Evolutionary conservation across 2,113 vertebrate species (phyloP).

Genomic region (Bufo bufo): DNA sequence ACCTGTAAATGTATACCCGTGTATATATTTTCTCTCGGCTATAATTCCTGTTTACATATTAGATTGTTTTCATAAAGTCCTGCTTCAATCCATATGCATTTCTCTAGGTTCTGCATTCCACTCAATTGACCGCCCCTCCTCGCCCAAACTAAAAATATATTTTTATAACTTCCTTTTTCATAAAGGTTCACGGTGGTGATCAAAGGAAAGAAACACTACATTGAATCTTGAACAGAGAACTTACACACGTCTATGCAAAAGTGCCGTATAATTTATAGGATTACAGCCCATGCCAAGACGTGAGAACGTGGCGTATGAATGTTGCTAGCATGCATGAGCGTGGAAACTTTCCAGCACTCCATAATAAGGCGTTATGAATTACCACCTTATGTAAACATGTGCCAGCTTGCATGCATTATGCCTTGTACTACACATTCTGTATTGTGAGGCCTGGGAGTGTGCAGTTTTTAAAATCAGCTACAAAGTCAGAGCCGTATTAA

Average conservation of each 20-base stretch:
- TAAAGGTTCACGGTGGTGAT: constrained; percentile 22
- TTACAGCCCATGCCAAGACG: constrained; percentile 42
- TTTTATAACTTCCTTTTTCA: constrained; percentile 46
- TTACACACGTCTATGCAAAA: constrained; percentile 17
- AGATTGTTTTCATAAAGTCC: constrained; percentile 10
- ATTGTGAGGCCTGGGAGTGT: constrained; percentile 7
- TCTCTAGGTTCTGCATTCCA: background rate
- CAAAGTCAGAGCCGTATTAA: background rate
- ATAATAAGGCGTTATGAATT: constrained; percentile 56
- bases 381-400: constrained; percentile 54
- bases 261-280: constrained; percentile 53
- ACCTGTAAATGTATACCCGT: background rate
- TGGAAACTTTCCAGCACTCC: constrained; percentile 53
- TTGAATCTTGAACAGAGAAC: constrained; percentile 42
- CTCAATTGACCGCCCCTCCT: constrained; percentile 8
- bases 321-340: constrained; percentile 38
- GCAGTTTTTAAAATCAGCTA: constrained; percentile 25
- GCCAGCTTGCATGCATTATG: constrained; percentile 49
- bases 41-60: background rate
- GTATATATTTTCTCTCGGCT: background rate
- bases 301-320: constrained; percentile 25
- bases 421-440: constrained; percentile 35
- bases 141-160: constrained; percentile 38
- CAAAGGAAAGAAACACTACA: constrained; percentile 46
- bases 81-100: background rate